These are phyloP conservation scores for Ornithorhynchus anatinus DNA, from an alignment of 2,113 vertebrate species.

Conservation along the genomic window DNA sequence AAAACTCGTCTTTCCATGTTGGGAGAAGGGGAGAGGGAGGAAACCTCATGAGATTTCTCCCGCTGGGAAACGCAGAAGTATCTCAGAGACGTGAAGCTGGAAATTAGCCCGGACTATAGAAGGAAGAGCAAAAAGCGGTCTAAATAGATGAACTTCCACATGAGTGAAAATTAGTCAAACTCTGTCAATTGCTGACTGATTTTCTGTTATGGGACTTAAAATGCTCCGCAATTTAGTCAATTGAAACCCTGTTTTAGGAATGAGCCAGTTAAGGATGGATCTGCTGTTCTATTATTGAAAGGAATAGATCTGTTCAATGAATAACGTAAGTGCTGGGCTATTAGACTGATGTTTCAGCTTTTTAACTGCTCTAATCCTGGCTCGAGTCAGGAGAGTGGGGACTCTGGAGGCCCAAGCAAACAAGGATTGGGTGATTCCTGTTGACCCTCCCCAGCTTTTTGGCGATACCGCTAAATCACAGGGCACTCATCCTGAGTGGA, in stretches of 20 bases:
- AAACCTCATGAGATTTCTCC: slow-evolving; percentile 17
- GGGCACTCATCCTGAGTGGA: no score
- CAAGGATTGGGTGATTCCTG: no score
- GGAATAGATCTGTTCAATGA: slow-evolving; percentile 22
- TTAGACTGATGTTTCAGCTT: background rate
- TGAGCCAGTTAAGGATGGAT: slow-evolving; percentile 19
- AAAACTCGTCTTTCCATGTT: background rate
- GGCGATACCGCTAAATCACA: no score
- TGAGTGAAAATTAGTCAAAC: slow-evolving; percentile 39
- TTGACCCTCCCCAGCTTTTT: no score
- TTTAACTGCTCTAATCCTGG: background rate
- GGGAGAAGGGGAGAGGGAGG: background rate
- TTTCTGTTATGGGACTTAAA: slow-evolving; percentile 43
- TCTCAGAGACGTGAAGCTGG: slow-evolving; percentile 27
- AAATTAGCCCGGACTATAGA: slow-evolving; percentile 31
- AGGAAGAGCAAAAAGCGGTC: background rate
- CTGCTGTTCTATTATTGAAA: slow-evolving; percentile 28
- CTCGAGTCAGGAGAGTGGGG: background rate
- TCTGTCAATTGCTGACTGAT: slow-evolving; percentile 32
- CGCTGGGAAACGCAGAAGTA: slow-evolving; percentile 26
- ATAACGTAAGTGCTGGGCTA: background rate
- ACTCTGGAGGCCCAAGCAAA: no score
- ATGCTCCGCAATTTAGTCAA: accelerated
- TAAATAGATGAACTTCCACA: slow-evolving; percentile 12
- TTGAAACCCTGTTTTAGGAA: slow-evolving; percentile 9